Base-by-base conservation (phyloP, 1,140 invertebrate species). In the Bombus superbus region DNA sequence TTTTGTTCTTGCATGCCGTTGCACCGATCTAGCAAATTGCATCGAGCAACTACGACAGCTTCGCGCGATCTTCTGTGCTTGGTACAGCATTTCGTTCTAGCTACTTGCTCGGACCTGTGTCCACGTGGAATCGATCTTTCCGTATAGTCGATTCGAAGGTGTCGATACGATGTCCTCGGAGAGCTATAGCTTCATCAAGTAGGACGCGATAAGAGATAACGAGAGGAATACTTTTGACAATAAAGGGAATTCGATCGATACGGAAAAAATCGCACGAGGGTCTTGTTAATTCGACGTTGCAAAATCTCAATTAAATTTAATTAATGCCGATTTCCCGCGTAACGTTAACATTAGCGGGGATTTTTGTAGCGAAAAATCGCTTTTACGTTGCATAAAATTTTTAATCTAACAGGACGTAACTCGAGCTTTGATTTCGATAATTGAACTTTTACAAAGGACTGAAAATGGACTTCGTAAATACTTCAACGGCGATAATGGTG, bases 1-100 rank as follows among this genome's bases (percentile, higher is more conserved):
- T 87, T 88, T 83, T 79, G 77, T 82, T 81, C 73, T 75, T 64
- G 86, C 72, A 77, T 68, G 74, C 53, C 66, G 73, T 74, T 83
- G 66, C 79, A 62, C 73, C 35, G 35, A 69, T 69, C 35, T 22
- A 40, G 6, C 32, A 57, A 71, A 28, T 40, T 42, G 44, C 78
- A 53, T 69, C 44, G 42, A 25, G 10, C 25, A 13, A 5, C 6
- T 13, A 53, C 47, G 18, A 53, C 47, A 53, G 47, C 18, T 5
- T 53, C 18, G 47, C 18, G 47, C 47, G 1, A 53, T 8, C 18
- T 53, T 53, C 47, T 53, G 22, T 22, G 8, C 18, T 53, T 53
- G 22, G 47, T 53, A 22, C 0, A 53, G 18, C 47, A 22, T 53
- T 22, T 53, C 47, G 47, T 53, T 53, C 18, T 22, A 8, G 6